A percentile compares a stretch with the other conserved stretches of the same genome.
These are phyloP conservation scores for Mercenaria mercenaria DNA, from an alignment of 1,140 invertebrate genomes.

Conservation along the genomic window DNA sequence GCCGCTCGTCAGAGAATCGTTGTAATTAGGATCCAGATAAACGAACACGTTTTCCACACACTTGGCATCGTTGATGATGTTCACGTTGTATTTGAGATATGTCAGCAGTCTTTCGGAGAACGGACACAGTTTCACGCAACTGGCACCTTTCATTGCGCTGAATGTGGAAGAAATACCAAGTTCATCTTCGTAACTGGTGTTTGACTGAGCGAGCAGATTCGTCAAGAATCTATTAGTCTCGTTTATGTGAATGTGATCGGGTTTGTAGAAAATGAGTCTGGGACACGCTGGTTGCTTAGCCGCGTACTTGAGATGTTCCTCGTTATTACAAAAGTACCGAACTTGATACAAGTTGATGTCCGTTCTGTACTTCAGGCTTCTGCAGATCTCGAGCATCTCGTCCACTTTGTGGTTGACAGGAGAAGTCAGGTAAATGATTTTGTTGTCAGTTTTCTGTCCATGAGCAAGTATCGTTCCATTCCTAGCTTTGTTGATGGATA, in stretches of 20 bases:
- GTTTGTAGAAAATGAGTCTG: constrained; percentile 18
- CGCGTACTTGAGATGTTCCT: background rate
- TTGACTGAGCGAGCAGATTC: background rate
- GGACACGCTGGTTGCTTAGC: constrained; percentile 22
- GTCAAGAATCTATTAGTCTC: constrained; percentile 11
- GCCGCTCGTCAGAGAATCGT: background rate
- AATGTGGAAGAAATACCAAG: background rate
- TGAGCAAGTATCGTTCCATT: constrained; percentile 23
- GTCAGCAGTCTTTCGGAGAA: constrained; percentile 8
- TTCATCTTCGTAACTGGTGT: constrained; percentile 16
- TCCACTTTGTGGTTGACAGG: constrained; percentile 31
- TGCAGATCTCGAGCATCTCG: background rate
- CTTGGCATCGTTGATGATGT: constrained; percentile 1
- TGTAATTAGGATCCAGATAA: constrained; percentile 23
- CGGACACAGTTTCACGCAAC: background rate
- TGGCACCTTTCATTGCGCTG: background rate
- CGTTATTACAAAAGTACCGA: constrained; percentile 10
- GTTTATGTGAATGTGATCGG: constrained; percentile 21
- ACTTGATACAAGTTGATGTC: constrained; percentile 31
- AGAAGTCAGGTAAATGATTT: constrained; percentile 27
- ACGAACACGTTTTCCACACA: constrained; percentile 16
- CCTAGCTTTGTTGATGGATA: constrained; percentile 17
- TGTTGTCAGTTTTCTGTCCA: constrained; percentile 31
- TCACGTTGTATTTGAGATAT: constrained; percentile 9
- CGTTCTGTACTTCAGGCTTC: background rate